phyloP scores from a whole-genome alignment of 1,140 invertebrate species.

The Olivierus martensii region DNA sequence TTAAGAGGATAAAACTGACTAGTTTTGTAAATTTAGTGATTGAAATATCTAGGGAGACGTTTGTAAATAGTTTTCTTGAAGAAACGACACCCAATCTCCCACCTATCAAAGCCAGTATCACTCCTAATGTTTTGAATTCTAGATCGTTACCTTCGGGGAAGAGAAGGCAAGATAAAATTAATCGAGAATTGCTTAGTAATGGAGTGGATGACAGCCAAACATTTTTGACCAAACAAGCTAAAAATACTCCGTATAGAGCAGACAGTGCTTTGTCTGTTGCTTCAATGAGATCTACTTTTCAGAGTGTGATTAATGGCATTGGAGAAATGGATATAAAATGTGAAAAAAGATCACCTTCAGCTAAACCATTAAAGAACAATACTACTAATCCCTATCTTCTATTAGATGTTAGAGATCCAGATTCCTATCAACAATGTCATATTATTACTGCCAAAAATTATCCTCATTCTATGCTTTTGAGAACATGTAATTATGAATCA shows the following conservation, averaged over 20 bases:
- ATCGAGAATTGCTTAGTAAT: too few relatives aligned
- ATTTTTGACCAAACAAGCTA: too few relatives aligned
- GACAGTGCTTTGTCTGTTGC: conserved; percentile 13
- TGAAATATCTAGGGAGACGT: too few relatives aligned
- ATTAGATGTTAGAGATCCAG: conserved; percentile 35
- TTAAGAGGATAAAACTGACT: conserved; percentile 37
- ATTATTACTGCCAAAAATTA: conserved; percentile 26
- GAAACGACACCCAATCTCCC: too few relatives aligned
- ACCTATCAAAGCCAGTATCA: too few relatives aligned
- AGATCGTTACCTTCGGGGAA: too few relatives aligned
- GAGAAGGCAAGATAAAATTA: too few relatives aligned
- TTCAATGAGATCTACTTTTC: conserved; percentile 10
- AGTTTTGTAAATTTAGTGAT: conserved; percentile 36
- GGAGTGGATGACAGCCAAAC: too few relatives aligned
- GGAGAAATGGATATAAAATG: conserved; percentile 30
- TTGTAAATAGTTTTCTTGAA: too few relatives aligned
- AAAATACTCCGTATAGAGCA: too few relatives aligned
- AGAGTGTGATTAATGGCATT: conserved; percentile 30
- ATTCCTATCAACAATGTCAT: conserved; percentile 32
- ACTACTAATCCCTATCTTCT: conserved; percentile 33
- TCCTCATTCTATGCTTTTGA: neutral
- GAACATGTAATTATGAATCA: neutral
- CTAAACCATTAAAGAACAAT: conserved; percentile 2
- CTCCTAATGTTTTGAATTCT: too few relatives aligned
- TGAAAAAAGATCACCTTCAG: conserved; percentile 5